Evolutionary conservation across 2,797 vertebrate species (phyloP).

Genomic region (Tokudaia muenninki): DNA sequence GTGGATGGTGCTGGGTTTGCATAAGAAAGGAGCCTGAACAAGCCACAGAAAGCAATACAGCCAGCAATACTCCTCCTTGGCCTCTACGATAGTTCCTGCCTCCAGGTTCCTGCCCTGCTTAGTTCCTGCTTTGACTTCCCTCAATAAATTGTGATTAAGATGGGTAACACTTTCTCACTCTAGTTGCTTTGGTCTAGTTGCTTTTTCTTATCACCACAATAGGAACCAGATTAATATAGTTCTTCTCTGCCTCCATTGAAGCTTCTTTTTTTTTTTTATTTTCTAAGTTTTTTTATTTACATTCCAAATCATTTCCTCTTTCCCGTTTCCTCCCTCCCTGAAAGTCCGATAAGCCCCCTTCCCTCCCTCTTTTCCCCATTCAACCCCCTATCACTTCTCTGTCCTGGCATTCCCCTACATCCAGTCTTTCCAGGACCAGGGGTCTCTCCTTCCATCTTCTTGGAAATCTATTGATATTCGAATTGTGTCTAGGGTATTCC

Average conservation of each 20-base stretch:
- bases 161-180: neutral
- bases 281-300: too few species aligned
- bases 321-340: too few species aligned
- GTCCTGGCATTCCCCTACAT: too few species aligned
- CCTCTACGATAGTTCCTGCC: neutral
- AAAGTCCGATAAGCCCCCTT: too few species aligned
- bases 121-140: neutral
- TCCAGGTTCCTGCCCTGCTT: neutral
- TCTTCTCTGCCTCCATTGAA: neutral
- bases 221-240: neutral
- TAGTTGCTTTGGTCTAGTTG: neutral
- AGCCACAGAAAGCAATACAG: too few species aligned
- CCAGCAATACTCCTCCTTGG: neutral
- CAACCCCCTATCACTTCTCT: too few species aligned
- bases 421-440: too few species aligned
- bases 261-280: neutral
- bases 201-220: neutral
- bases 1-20: neutral
- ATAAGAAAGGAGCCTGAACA: neutral
- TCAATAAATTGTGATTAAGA: neutral
- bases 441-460: too few species aligned
- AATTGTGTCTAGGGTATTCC: too few species aligned
- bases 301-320: too few species aligned
- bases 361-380: too few species aligned
- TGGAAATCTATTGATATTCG: too few species aligned